Percentiles rank a stretch among this genome's conserved stretches.
Conservation (phyloP, 2,797 vertebrate species). For the Pelobates cultripes region DNA sequence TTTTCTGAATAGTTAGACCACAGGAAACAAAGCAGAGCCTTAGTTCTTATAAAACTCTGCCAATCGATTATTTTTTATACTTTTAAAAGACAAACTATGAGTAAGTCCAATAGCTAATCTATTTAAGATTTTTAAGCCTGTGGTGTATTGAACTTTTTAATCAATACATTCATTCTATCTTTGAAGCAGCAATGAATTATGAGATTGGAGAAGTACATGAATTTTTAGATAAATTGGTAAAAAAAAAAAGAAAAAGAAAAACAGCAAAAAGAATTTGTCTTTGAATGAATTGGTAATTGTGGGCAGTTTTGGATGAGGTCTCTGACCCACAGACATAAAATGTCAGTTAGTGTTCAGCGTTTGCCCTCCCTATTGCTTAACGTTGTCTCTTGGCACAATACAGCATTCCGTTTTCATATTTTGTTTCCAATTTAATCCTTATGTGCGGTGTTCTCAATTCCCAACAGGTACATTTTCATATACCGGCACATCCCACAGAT, state of each 20-base stretch:
- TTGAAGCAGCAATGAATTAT: constrained; percentile 23
- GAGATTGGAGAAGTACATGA: constrained; percentile 19
- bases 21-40: constrained; percentile 1
- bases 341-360: no score
- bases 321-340: no score
- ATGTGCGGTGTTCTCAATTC: no score
- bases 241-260: background rate
- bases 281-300: background rate
- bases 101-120: constrained; percentile 31
- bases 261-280: background rate
- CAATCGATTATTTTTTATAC: constrained; percentile 43
- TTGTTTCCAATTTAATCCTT: no score
- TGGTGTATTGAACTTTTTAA: constrained; percentile 34
- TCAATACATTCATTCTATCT: constrained; percentile 32
- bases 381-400: no score
- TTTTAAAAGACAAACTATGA: constrained; percentile 26
- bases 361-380: no score
- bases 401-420: no score
- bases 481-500: no score
- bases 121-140: constrained; percentile 32
- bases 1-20: constrained; percentile 28
- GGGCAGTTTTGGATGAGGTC: no score
- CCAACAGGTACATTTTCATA: no score
- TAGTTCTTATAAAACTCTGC: constrained; percentile 12
- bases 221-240: background rate